Conservation (phyloP, 2,888 invertebrate genomes). For the Microchrysa polita region DNA sequence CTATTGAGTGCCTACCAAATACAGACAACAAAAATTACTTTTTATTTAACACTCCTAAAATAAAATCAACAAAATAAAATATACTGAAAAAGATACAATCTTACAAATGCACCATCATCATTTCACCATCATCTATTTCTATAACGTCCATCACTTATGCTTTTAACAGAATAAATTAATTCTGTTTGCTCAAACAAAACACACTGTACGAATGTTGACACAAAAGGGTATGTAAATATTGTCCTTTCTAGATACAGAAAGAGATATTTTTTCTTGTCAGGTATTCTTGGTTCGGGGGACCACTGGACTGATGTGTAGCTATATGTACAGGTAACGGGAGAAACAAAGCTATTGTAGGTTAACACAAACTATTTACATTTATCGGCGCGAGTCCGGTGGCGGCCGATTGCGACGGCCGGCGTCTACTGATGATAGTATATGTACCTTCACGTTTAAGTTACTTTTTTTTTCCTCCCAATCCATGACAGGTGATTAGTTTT, state of each 20-base stretch:
- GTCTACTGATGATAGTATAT: conserved; percentile 28
- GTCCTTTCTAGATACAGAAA: conserved; percentile 43
- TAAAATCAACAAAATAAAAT: conserved; percentile 9
- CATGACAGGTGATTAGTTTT: conserved; percentile 23
- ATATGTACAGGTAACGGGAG: conserved; percentile 12
- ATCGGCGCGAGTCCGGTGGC: no score
- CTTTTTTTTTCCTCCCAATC: no score
- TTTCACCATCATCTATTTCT: conserved; percentile 46
- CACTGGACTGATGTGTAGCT: not conserved
- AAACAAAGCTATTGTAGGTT: conserved; percentile 19
- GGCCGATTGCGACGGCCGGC: no score
- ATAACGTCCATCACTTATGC: conserved; percentile 44
- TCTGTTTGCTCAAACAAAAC: conserved; percentile 48
- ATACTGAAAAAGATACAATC: conserved; percentile 7
- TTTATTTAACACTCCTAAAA: no score
- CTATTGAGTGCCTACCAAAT: no score
- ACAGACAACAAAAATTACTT: no score
- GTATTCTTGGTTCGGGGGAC: no score
- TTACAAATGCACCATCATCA: conserved; percentile 22
- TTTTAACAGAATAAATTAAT: conserved; percentile 49
- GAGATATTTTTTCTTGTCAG: not conserved
- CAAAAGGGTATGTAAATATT: conserved; percentile 48
- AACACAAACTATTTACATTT: conserved; percentile 12
- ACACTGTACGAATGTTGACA: conserved; percentile 46
- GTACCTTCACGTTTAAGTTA: not conserved